A percentile compares a stretch with the other conserved stretches of the same genome.
Evolutionary conservation across 2,888 invertebrate genomes (phyloP).

Genomic region (Unio pictorum): DNA sequence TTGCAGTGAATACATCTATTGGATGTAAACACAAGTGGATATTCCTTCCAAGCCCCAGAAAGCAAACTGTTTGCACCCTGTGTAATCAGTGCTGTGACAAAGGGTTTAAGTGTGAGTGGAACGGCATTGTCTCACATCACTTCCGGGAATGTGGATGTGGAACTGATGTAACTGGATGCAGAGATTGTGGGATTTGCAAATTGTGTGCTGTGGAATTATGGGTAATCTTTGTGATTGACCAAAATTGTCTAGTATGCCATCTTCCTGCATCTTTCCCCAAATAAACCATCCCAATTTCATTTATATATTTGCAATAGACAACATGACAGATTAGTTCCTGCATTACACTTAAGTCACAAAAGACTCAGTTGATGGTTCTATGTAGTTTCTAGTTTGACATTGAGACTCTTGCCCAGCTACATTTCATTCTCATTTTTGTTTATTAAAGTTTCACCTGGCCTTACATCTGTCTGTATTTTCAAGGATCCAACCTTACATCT

Average conservation of each 20-base stretch:
- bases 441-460: too few relatives aligned
- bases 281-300: too few relatives aligned
- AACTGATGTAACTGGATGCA: slow-evolving; percentile 48
- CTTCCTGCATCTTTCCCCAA: neutral
- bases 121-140: slow-evolving; percentile 46
- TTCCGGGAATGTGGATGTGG: slow-evolving; percentile 50
- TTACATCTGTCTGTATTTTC: too few relatives aligned
- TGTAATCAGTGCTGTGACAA: slow-evolving; percentile 56
- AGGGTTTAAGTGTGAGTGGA: slow-evolving; percentile 47
- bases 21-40: slow-evolving; percentile 58
- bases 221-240: slow-evolving; percentile 33
- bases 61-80: slow-evolving; percentile 56
- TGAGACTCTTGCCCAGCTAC: too few relatives aligned
- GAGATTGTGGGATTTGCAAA: slow-evolving; percentile 58
- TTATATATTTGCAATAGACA: too few relatives aligned
- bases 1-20: slow-evolving; percentile 57
- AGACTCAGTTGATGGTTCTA: too few relatives aligned
- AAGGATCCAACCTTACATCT: too few relatives aligned
- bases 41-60: slow-evolving; percentile 15
- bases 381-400: too few relatives aligned
- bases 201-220: slow-evolving; percentile 52
- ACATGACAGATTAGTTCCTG: too few relatives aligned
- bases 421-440: too few relatives aligned
- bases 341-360: too few relatives aligned
- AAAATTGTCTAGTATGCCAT: neutral